Evolutionary conservation across 2,797 vertebrate genomes (phyloP), one percentile per base, ranked within the genome.

Genomic region (Eupleurogrammus muticus): DNA sequence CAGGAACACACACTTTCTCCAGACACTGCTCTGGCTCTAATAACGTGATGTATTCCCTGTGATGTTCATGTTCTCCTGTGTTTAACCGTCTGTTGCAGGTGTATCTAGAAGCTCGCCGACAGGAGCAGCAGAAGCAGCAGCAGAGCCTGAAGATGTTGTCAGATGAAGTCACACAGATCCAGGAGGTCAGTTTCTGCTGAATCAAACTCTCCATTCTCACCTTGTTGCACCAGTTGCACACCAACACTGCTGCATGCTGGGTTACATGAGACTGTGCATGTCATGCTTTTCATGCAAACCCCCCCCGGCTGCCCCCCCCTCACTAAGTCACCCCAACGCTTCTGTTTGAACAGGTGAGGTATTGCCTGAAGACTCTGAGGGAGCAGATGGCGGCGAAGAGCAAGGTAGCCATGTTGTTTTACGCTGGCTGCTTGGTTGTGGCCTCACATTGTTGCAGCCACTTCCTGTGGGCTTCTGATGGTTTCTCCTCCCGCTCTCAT

Each of bases 141-240:
- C 90, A 96, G 89, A 96, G 87, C 19, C 77, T 97, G 62, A 94
- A 86, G 77, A 97, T 96, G 87, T 91, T 97, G 63, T 97, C 95
- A 48, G 96, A 96, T 1, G 96, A 98, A 83, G 96, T 96, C 51
- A 93, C 96, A 21, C 96, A 97, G 70, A 96, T 96, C 48, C 96
- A 97, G 69, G 97, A 97, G 96, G 97, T 97, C 17, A 89, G 91
- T 77, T 0, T 58, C 38, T 60, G 35, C 16, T 6, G 54, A 5
- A 5, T 46, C 23, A 34, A 16, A 14, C 47, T 66, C 52, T 42
- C 0, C 24, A 51, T 17, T 40, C 57, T 47, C 52, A 52, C 46
- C 28, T 5, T 32, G 6, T 28, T 8, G 14, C 53, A 28, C 34
- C 67, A 8, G 38, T n/a, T 10, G 40, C 56, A 35, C 49, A 20